Evolutionary conservation across 35 echinoderm and acorn worm species (phyloP).

Genomic region (Eucidaris tribuloides): DNA sequence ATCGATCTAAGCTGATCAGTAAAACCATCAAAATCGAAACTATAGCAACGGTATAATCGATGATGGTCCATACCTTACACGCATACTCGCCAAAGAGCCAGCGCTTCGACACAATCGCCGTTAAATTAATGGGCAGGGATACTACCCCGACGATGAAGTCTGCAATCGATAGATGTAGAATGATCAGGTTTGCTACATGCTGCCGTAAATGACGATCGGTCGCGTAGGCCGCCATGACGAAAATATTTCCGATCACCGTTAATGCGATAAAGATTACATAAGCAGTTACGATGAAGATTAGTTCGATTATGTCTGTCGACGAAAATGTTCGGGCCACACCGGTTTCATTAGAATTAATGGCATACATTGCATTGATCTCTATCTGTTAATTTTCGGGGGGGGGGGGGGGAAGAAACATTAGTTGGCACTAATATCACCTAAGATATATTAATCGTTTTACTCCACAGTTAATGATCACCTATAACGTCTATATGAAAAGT

Average conservation of each 20-base stretch:
- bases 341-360: too few relatives aligned
- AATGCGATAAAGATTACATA: background rate
- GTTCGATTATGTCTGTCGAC: too few relatives aligned
- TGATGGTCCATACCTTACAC: constrained; percentile 35
- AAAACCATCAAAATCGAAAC: constrained; percentile 29
- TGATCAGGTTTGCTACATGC: constrained; percentile 46
- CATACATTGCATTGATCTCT: too few relatives aligned
- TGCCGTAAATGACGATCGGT: constrained; percentile 11
- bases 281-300: background rate
- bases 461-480: too few relatives aligned
- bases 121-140: constrained; percentile 24
- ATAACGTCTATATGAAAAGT: too few relatives aligned
- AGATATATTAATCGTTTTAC: too few relatives aligned
- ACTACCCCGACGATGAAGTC: constrained; percentile 44
- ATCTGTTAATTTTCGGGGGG: too few relatives aligned
- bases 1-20: constrained; percentile 49
- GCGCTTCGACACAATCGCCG: background rate
- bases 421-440: too few relatives aligned
- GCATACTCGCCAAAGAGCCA: constrained; percentile 46
- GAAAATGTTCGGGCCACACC: too few relatives aligned
- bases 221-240: constrained; percentile 24
- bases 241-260: constrained; percentile 45
- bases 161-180: constrained; percentile 37
- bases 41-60: constrained; percentile 28
- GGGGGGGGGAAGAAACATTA: too few relatives aligned